Evolutionary conservation across 1,140 invertebrate genomes (phyloP).

Genomic region (Chymomyza costata): DNA sequence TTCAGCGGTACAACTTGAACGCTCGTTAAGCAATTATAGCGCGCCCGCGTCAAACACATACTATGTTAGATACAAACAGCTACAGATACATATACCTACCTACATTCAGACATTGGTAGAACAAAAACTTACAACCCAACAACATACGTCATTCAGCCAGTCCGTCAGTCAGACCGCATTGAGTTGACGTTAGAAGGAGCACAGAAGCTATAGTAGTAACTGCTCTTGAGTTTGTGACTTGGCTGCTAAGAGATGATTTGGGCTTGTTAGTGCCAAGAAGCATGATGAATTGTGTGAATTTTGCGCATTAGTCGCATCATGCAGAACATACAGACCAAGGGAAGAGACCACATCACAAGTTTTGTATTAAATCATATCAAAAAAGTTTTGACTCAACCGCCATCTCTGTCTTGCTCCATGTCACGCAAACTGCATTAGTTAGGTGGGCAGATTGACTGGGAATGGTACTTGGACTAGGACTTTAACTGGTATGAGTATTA

Average conservation of each 20-base stretch:
- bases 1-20: slow-evolving; percentile 47
- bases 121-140: neutral
- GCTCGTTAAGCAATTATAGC: slow-evolving; percentile 74
- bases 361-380: slow-evolving; percentile 49
- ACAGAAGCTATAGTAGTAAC: slow-evolving; percentile 24
- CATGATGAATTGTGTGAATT: slow-evolving; percentile 74
- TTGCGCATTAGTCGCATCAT: slow-evolving; percentile 70
- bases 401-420: too few relatives aligned
- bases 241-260: slow-evolving; percentile 49
- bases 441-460: too few relatives aligned
- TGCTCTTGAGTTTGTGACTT: neutral
- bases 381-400: too few relatives aligned
- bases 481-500: slow-evolving; percentile 14
- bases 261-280: slow-evolving; percentile 69
- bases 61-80: slow-evolving; percentile 27
- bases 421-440: too few relatives aligned
- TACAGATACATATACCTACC: neutral
- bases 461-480: slow-evolving; percentile 2
- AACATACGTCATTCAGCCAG: slow-evolving; percentile 11
- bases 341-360: slow-evolving; percentile 29
- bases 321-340: slow-evolving; percentile 17
- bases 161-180: too few relatives aligned
- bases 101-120: neutral
- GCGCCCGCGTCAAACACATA: slow-evolving; percentile 40
- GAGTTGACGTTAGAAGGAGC: neutral